Base-by-base conservation (phyloP, 2,888 invertebrate genomes). In the Xestia ashworthii region DNA sequence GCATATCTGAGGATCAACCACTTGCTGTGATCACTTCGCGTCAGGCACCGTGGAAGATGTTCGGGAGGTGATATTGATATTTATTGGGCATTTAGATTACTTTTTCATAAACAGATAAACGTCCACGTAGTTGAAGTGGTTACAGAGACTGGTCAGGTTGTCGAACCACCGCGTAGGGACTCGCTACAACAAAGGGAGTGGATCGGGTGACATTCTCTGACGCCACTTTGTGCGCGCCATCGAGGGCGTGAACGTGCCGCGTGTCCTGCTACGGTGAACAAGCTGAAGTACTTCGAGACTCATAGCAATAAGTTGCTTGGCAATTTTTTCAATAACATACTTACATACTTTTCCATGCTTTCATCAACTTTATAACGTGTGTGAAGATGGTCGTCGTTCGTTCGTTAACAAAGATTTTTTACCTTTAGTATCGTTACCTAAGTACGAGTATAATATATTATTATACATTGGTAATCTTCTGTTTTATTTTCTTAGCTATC, bases 81-180 rank as follows among this genome's bases (percentile, higher is more conserved):
- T 84, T 90, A 89, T 87, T 90, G 90, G 86, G 90, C 94, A 93
- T 94, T 94, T 92, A 93, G 91, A 90, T 89, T 81, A 85, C 84
- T 89, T 89, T 87, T 89, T 85, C 69, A 78, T 86, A 80, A 86
- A 87, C 86, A 87, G 76, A 89, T 89, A 89, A 91, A 94, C 96
- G 96, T 95, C 96, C 95, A 94, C 94, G 90, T 94, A 91, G 91
- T 90, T 86, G 90, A 91, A 92, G 92, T 89, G 90, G 95, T 94
- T 92, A 93, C 92, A 92, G 89, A 94, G 94, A 96, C 96, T 96
- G 94, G 93, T 86, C 92, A 94, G 95, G 94, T 95, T 95, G 95
- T 91, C 94, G 94, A 95, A 95, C 95, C 92, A 93, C 88, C 91
- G 85, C 83, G 84, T 79, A 88, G 88, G 89, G 84, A 89, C 83